Evolutionary conservation across 2,888 invertebrate genomes (phyloP), one percentile per base, ranked within the genome.

Genomic region (Rugalucina vietnamica): DNA sequence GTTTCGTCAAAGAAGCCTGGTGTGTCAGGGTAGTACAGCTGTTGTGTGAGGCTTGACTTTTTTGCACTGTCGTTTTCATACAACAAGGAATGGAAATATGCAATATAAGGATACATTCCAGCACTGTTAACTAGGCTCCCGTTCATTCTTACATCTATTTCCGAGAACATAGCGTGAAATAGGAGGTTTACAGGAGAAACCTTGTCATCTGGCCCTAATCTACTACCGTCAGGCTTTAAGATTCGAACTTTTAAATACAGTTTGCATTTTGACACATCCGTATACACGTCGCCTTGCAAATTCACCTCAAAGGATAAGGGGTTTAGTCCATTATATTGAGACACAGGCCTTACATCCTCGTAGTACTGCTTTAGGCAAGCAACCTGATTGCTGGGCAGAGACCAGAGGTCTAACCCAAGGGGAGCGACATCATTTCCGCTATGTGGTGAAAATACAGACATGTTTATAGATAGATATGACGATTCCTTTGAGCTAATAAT

Each of bases 371-470:
- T 70, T 24, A 70, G 36, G 36, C 32, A 18, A n/a, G 70, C 70
- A 5, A 70, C 70, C 21, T 70, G 70, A 24, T 70, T 70, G 4
- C 36, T 3, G 4, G 70, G 70, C 1, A 39, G 14, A 70, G 5
- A 27, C 36, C 32, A 70, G 5, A 70, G 5, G 21, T 70, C 70
- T 14, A 70, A 37, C 3, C 70, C 70, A 3, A 21, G 39, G 1
- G 70, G 70, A 4, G 70, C 70, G 3, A 70, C 70, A 21, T 70
- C 70, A 36, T 37, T 70, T 24, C 70, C 70, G 29, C 37, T 37
- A 21, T 70, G 36, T 36, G 70, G 70, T 24, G 70, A 70, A 70
- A 70, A 70, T 5, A 70, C 70, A 5, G 70, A 70, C 70, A 70
- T 70, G 24, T 37, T 70, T 39, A 39, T 2, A n/a, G 4, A n/a